Percentiles rank a stretch among this genome's conserved stretches.
These are phyloP conservation scores for Isotomurus palustris DNA, from an alignment of 2,888 invertebrate species.

Conservation along the genomic window DNA sequence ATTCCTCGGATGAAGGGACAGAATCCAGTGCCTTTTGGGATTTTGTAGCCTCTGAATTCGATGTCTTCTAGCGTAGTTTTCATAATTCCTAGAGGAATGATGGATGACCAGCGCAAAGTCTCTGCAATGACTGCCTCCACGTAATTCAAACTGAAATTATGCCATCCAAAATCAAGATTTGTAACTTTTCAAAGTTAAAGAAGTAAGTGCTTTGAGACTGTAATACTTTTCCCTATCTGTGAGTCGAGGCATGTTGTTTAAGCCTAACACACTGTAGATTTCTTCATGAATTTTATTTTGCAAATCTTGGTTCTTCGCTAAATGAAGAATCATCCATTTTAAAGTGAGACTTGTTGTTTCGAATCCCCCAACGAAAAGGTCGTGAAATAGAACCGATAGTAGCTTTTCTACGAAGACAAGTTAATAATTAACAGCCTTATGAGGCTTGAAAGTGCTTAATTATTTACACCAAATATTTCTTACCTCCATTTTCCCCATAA, in stretches of 20 bases:
- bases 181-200: neutral
- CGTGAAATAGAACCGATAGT: constrained; percentile 16
- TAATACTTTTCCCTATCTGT: constrained; percentile 11
- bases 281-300: constrained; percentile 26
- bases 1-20: constrained; percentile 23
- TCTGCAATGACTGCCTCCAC: constrained; percentile 30
- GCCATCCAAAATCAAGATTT: neutral
- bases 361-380: constrained; percentile 34
- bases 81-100: constrained; percentile 28
- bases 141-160: constrained; percentile 20
- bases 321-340: constrained; percentile 23
- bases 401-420: constrained; percentile 21
- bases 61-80: constrained; percentile 27
- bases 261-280: constrained; percentile 12
- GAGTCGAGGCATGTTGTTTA: constrained; percentile 7
- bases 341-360: constrained; percentile 33
- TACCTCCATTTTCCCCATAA: constrained; percentile 21
- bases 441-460: too few relatives aligned
- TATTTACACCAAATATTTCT: neutral
- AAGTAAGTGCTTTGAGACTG: constrained; percentile 3
- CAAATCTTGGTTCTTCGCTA: constrained; percentile 13
- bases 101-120: constrained; percentile 22
- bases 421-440: neutral
- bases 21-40: constrained; percentile 34
- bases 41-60: constrained; percentile 21